phyloP scores from a whole-genome alignment of 37 sponge, comb jelly and placozoan species.

The Halichondria panicea region DNA sequence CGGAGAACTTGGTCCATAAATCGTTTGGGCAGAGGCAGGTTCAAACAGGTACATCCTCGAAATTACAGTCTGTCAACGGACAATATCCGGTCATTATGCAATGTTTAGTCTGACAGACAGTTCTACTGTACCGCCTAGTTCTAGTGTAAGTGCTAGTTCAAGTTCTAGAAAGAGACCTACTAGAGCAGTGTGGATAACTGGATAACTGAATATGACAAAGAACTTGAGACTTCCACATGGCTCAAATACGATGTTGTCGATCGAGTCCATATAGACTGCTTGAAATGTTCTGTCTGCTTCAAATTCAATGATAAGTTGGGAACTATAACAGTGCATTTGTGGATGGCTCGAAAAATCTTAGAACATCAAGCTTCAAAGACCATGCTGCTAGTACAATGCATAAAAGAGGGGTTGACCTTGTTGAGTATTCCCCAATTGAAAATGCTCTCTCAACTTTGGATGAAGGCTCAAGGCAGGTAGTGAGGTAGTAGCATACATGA shows the following conservation, averaged over 20 bases:
- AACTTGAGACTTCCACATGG: constrained; percentile 20
- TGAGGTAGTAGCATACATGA: constrained; percentile 49
- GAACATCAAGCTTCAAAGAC: constrained; percentile 32
- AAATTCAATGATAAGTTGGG: constrained; percentile 4
- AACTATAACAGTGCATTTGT: constrained; percentile 45
- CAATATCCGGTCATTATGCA: constrained; percentile 1
- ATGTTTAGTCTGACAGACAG: background rate
- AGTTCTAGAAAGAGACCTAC: background rate
- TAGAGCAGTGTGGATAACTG: constrained; percentile 4
- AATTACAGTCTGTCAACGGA: constrained; percentile 7
- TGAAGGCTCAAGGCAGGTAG: background rate
- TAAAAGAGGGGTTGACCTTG: background rate
- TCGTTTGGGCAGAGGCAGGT: too few relatives aligned
- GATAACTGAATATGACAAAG: constrained; percentile 24
- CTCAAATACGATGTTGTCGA: background rate
- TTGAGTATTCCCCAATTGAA: constrained; percentile 33
- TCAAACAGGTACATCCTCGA: too few relatives aligned
- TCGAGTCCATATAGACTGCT: background rate
- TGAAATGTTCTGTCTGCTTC: background rate
- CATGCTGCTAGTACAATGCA: constrained; percentile 51
- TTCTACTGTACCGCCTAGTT: background rate
- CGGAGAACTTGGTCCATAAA: constrained; percentile 69
- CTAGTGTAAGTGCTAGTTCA: background rate
- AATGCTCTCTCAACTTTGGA: constrained; percentile 3
- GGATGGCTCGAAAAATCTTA: constrained; percentile 41